Conservation (phyloP, 2,113 vertebrate species). For the Petrocephalus zakoni region DNA sequence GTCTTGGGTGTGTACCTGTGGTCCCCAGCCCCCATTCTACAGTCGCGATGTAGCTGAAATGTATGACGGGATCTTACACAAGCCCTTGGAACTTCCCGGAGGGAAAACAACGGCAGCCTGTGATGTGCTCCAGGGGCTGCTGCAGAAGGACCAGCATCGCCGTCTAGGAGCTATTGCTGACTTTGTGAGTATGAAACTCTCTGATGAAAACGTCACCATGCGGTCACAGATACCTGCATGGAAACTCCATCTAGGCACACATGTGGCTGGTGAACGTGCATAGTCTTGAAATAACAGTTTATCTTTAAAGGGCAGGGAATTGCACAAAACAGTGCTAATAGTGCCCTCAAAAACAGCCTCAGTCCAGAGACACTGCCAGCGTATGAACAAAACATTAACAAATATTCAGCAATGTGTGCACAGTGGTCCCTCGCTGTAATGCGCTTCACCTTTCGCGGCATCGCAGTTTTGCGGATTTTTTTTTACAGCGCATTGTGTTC, state of each 20-base stretch:
- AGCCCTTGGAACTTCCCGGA: conserved; percentile 77
- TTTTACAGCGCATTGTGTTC: no score
- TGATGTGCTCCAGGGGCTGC: conserved; percentile 79
- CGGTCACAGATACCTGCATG: background rate
- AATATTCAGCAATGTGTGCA: background rate
- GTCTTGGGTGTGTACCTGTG: background rate
- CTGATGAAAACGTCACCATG: background rate
- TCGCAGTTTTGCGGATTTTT: no score
- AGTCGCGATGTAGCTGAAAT: conserved; percentile 83
- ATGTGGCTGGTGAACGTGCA: background rate
- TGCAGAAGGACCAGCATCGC: conserved; percentile 87
- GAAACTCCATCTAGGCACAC: background rate
- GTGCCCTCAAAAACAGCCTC: background rate
- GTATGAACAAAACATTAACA: background rate
- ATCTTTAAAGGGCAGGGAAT: background rate
- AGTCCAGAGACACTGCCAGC: background rate
- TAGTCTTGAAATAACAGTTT: background rate
- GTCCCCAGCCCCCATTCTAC: conserved; percentile 87
- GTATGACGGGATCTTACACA: conserved; percentile 91
- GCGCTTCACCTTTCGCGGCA: no score
- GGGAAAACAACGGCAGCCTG: conserved; percentile 80
- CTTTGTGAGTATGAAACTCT: conserved; percentile 71
- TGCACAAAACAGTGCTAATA: background rate
- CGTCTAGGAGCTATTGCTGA: conserved; percentile 86
- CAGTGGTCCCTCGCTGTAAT: no score